phyloP scores from a whole-genome alignment of 1,140 invertebrate genomes.

The Trachymyrmex cornetzi region DNA sequence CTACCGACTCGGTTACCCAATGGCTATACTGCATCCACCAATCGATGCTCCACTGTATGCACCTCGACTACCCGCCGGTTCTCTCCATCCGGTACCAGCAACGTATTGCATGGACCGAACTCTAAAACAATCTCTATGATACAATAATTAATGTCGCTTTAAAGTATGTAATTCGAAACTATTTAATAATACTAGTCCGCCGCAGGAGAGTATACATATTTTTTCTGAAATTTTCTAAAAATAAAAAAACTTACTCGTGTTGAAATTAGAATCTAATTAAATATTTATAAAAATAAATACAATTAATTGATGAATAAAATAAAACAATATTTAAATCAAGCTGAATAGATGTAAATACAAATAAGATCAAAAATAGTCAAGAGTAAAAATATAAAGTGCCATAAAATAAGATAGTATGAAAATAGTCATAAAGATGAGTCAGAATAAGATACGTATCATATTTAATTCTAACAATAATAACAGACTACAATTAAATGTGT shows the following conservation, averaged over 20 bases:
- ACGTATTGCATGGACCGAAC: conserved; percentile 53
- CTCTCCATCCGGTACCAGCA: conserved; percentile 34
- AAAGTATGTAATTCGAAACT: conserved; percentile 33
- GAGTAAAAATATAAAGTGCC: too few relatives aligned
- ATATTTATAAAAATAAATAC: not conserved
- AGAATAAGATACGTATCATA: too few relatives aligned
- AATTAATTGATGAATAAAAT: not conserved
- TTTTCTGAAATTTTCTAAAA: not conserved
- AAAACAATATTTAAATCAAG: too few relatives aligned
- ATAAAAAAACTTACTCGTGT: not conserved
- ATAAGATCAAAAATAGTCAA: too few relatives aligned
- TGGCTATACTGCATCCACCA: conserved; percentile 74
- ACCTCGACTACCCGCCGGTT: conserved; percentile 36
- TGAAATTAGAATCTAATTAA: not conserved
- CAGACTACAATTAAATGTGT: too few relatives aligned
- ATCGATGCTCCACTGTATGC: conserved; percentile 76
- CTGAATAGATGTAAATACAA: too few relatives aligned
- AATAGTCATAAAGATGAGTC: too few relatives aligned
- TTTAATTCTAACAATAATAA: too few relatives aligned
- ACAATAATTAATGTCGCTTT: conserved; percentile 52
- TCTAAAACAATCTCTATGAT: conserved; percentile 46
- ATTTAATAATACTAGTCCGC: not conserved
- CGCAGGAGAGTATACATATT: not conserved
- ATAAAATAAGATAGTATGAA: too few relatives aligned
- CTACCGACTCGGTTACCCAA: conserved; percentile 72